These are phyloP conservation scores for Leucoma salicis DNA, from an alignment of 2,888 invertebrate genomes.

Conservation along the genomic window DNA sequence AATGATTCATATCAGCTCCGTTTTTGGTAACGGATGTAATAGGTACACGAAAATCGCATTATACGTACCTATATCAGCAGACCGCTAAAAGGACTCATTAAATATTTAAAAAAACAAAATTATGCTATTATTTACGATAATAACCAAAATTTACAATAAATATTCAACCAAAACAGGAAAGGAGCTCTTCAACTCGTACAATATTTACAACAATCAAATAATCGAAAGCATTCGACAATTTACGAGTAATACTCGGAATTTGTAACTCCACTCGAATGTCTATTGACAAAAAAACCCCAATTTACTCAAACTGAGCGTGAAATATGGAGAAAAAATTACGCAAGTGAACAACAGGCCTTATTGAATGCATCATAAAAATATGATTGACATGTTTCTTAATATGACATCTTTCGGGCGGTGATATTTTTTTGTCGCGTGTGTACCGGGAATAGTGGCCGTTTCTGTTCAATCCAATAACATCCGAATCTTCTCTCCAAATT, in stretches of 20 bases:
- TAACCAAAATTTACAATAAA: constrained; percentile 32
- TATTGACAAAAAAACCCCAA: constrained; percentile 53
- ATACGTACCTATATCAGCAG: background rate
- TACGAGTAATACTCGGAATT: constrained; percentile 45
- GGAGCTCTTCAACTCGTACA: constrained; percentile 47
- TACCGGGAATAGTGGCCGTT: constrained; percentile 38
- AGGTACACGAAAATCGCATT: no score
- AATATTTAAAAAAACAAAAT: constrained; percentile 9
- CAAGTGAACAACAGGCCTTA: constrained; percentile 72
- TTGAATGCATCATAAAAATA: constrained; percentile 79
- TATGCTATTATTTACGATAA: constrained; percentile 23
- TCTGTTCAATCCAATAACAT: constrained; percentile 15
- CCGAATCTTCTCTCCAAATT: background rate
- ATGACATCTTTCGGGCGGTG: constrained; percentile 80
- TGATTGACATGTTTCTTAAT: constrained; percentile 82
- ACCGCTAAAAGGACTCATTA: constrained; percentile 1
- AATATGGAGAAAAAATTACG: constrained; percentile 73
- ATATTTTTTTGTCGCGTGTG: constrained; percentile 78
- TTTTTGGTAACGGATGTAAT: no score
- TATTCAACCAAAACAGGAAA: constrained; percentile 59
- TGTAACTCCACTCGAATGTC: constrained; percentile 49
- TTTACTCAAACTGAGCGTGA: constrained; percentile 71
- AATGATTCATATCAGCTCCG: no score
- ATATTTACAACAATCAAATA: constrained; percentile 42
- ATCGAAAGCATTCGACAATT: constrained; percentile 40